Percentiles rank a stretch among this genome's conserved stretches.
These are phyloP conservation scores for Toxotes lorentzi DNA, from an alignment of 2,797 vertebrate genomes.

Conservation along the genomic window DNA sequence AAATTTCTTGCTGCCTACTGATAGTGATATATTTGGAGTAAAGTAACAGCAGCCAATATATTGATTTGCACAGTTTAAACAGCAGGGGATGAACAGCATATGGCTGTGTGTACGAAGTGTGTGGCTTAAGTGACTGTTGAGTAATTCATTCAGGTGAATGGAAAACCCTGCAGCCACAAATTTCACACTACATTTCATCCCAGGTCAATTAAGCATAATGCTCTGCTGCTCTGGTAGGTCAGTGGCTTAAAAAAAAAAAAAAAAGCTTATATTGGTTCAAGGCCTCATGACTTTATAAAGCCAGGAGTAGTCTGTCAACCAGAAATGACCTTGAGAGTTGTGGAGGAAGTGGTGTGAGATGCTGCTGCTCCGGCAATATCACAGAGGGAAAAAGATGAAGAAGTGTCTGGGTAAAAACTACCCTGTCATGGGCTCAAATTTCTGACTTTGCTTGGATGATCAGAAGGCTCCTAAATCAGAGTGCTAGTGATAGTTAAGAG, in stretches of 20 bases:
- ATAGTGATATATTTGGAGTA: not conserved
- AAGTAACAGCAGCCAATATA: not conserved
- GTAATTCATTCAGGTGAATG: slow-evolving; percentile 82
- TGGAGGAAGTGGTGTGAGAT: slow-evolving; percentile 65
- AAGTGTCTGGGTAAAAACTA: slow-evolving; percentile 71
- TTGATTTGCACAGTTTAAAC: slow-evolving; percentile 45
- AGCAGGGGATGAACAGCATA: slow-evolving; percentile 64
- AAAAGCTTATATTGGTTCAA: slow-evolving; percentile 76
- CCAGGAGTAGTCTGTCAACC: slow-evolving; percentile 77
- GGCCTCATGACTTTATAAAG: slow-evolving; percentile 76
- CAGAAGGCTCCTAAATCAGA: slow-evolving; percentile 78
- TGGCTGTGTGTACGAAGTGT: slow-evolving; percentile 62
- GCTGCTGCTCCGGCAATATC: slow-evolving; percentile 59
- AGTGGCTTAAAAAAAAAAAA: slow-evolving; percentile 54
- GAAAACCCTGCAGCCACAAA: slow-evolving; percentile 76
- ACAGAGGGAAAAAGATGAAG: slow-evolving; percentile 68
- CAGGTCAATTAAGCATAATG: slow-evolving; percentile 84
- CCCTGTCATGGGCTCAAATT: slow-evolving; percentile 74
- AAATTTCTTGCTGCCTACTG: not conserved
- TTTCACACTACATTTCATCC: slow-evolving; percentile 87
- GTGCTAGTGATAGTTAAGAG: slow-evolving; percentile 62
- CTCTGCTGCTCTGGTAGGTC: slow-evolving; percentile 75
- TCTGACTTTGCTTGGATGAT: slow-evolving; percentile 74
- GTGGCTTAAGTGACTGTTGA: slow-evolving; percentile 78
- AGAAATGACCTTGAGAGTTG: slow-evolving; percentile 84